Base-by-base conservation (phyloP, 1,140 invertebrate genomes). In the Drosophila bipectinata region DNA sequence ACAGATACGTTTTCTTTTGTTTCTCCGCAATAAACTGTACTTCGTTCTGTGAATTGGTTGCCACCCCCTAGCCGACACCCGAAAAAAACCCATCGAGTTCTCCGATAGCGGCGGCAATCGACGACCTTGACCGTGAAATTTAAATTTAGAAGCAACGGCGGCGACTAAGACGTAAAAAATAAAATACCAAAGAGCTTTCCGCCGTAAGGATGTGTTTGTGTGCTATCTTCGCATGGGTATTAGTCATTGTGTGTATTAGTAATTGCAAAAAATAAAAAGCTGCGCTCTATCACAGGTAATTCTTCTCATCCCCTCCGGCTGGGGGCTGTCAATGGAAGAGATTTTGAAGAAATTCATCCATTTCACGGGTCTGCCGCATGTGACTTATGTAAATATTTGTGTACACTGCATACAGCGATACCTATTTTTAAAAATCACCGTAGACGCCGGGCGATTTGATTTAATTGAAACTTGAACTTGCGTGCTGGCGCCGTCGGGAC, bases 91-190 rank as follows among this genome's bases (percentile, higher is more conserved):
- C 53, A 53, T 48, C 26, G 47, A 14, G 12, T 49, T 75, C 60
- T 56, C 49, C 51, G 66, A 69, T 69, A 69, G 73, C 72, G 51
- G 6, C 69, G 61, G 55, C 61, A 58, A 77, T 54, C 55, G 74
- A 68, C 76, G 83, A 88, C 83, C 83, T 88, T 88, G 83, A 88
- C 83, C 83, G 83, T 88, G 79, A 88, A 88, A 88, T 88, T 77
- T 88, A 88, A 79, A 83, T 88, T 83, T 88, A 88, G 84, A 88
- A 88, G 64, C 59, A 47, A 4, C 54, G 53, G 45, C 44, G 44
- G 48, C 71, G 77, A 39, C 74, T 79, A 76, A 85, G 82, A 79
- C 82, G 79, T 87, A 87, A 87, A 85, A 77, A 75, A 78, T 78
- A 72, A 77, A 87, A 66, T 47, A 75, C 53, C 77, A 55, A 66